Evolutionary conservation across 2,113 vertebrate species (phyloP), one percentile per base, ranked within the genome.

Genomic region (Clupea harengus): DNA sequence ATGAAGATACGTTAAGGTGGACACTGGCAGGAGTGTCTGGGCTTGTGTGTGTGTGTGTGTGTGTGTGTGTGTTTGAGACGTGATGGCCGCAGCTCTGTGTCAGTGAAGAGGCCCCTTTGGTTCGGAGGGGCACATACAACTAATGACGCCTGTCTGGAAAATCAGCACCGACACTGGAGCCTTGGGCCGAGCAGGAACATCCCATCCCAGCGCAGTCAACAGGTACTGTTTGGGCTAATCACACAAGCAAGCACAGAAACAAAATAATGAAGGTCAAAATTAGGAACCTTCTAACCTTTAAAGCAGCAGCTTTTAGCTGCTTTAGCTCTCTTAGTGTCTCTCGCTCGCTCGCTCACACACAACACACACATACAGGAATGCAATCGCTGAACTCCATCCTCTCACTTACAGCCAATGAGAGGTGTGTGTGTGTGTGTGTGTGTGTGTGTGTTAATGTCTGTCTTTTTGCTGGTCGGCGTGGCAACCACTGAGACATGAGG

Each of bases 321-420:
- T n/a, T n/a, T n/a, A n/a, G n/a, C n/a, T n/a, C n/a, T 39, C 52
- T 17, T 9, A 3, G 3, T 54, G 0, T 54, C 13, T 54, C 52
- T 11, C n/a, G n/a, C 52, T 54, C 52, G 0, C 15, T 54, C 13
- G 0, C 15, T 17, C 54, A 60, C 54, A 60, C 57, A 28, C 64
- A 28, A 60, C 54, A 60, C 57, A 28, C 64, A 28, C 64, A 67
- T n/a, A 67, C 64, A 67, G n/a, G 3, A 4, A 86, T 15, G 80
- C 81, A 85, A 54, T 45, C 80, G 39, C 49, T 85, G 80, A 85
- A 85, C 85, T 64, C 28, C 54, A 60, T 4, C 4, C 54, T 64
- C 20, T 64, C n/a, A 39, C 39, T 39, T 39, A 39, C 39, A 39
- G 39, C 39, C 39, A 39, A 39, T 39, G 39, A 39, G 39, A 1